Conservation (phyloP, 2,888 invertebrate species). For the Tillus elongatus region DNA sequence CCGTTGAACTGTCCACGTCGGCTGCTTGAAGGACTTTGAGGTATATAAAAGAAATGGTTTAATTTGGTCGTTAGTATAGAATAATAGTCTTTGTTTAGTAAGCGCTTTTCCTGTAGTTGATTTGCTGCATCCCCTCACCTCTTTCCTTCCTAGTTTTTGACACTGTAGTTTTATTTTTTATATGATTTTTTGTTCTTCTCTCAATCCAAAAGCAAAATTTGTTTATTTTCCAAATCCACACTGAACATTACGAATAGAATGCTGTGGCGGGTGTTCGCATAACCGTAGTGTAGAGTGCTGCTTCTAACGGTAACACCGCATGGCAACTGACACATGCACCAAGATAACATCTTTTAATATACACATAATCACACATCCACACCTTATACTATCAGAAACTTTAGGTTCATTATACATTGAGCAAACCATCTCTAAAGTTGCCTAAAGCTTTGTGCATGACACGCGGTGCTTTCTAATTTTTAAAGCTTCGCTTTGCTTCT, state of each 20-base stretch:
- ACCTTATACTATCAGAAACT: constrained; percentile 25
- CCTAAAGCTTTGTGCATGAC: constrained; percentile 41
- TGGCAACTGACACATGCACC: constrained; percentile 34
- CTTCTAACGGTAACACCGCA: constrained; percentile 33
- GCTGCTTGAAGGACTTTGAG: constrained; percentile 76
- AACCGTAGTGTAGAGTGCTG: constrained; percentile 20
- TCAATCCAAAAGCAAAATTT: too few species aligned
- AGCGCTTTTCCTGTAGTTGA: constrained; percentile 42
- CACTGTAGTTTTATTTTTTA: constrained; percentile 11
- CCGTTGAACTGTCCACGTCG: constrained; percentile 47
- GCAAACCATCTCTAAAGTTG: constrained; percentile 52
- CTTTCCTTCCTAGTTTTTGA: constrained; percentile 8
- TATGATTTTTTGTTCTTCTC: too few species aligned
- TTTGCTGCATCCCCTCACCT: constrained; percentile 26
- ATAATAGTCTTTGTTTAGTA: constrained; percentile 41
- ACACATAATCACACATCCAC: constrained; percentile 28
- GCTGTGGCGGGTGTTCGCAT: constrained; percentile 26
- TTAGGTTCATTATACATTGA: constrained; percentile 39
- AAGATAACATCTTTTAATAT: constrained; percentile 23
- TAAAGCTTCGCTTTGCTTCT: too few species aligned
- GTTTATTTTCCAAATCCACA: too few species aligned
- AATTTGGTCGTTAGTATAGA: constrained; percentile 41
- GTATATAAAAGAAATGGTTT: constrained; percentile 49
- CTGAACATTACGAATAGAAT: constrained; percentile 15
- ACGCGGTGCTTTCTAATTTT: too few species aligned